Base-by-base conservation (phyloP, 2,888 invertebrate genomes). In the Arctia plantaginis region DNA sequence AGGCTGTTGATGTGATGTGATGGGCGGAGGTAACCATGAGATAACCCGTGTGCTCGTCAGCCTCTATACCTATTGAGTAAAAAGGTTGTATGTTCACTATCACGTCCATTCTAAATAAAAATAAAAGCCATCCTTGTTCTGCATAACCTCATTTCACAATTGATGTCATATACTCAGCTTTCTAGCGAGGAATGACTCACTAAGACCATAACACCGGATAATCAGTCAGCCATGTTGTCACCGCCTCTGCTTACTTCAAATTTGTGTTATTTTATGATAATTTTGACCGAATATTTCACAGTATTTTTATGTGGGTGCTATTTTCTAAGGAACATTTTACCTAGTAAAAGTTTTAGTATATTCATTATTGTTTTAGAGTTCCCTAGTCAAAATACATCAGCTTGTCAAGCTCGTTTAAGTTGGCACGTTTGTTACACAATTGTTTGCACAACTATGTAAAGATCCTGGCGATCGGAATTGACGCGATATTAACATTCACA, bases 131-230 rank as follows among this genome's bases (percentile, higher is more conserved):
- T 74, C 74, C 74, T 71, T 13, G 47, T 47, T 39, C 41, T 13
- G 59, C 4, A 67, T 66, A 39, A 27, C n/a, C 55, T 41, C 41
- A 33, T 74, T 74, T 71, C 68, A 74, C 71, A 74, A 74, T 33
- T 23, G 73, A 65, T 65, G 69, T 41, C 66, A 72, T 64, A 55
- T 27, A 33, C 59, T 59, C 55, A 33, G 44, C 74, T 74, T 74
- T 74, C 74, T 74, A 74, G 47, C 55, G 33, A 55, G 33, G n/a
- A 69, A 41, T 74, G 74, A 74, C 71, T 71, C 71, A 74, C 18
- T 0, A 30, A 30, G 23, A 2, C 51, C 69, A 66, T 69, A 69
- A 65, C 64, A 59, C 47, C 64, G 33, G 62, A 39, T 69, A 69
- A 47, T 68, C 59, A 10, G 8, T 20, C 39, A n/a, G 23, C 70